These are phyloP conservation scores for Mus minutoides DNA, from an alignment of 2,797 vertebrate species.

Conservation along the genomic window DNA sequence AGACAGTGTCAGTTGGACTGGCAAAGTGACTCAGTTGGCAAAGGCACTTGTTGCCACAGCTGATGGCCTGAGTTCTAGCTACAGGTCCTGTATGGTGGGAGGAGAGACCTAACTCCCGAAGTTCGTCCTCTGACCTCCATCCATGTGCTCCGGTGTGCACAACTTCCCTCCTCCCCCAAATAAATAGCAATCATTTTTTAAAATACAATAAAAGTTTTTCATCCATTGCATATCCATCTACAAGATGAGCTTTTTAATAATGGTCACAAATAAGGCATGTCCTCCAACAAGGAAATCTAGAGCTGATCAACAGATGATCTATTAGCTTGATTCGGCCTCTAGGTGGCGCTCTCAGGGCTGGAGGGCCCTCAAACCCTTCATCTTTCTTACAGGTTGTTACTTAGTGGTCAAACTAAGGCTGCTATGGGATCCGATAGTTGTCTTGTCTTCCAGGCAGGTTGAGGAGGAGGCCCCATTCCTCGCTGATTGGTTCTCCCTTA, in stretches of 20 bases:
- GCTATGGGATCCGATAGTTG: not conserved
- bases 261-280: not conserved
- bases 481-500: not conserved
- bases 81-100: not conserved
- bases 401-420: not conserved
- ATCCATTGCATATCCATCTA: not conserved
- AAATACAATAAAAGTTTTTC: not conserved
- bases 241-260: not conserved
- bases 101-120: not conserved
- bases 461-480: not conserved
- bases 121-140: not conserved
- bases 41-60: not conserved
- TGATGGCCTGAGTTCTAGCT: not conserved
- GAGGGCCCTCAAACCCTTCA: not conserved
- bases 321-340: not conserved
- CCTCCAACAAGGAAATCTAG: not conserved
- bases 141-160: not conserved
- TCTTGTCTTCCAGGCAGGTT: conserved; percentile 11
- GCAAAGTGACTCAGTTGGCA: not conserved
- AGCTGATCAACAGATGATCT: not conserved
- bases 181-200: not conserved
- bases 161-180: not conserved
- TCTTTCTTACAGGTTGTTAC: not conserved
- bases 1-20: not conserved
- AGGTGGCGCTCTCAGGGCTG: not conserved